Evolutionary conservation across 2,113 vertebrate species (phyloP), one percentile per base, ranked within the genome.

Genomic region (Dasypus novemcinctus): DNA sequence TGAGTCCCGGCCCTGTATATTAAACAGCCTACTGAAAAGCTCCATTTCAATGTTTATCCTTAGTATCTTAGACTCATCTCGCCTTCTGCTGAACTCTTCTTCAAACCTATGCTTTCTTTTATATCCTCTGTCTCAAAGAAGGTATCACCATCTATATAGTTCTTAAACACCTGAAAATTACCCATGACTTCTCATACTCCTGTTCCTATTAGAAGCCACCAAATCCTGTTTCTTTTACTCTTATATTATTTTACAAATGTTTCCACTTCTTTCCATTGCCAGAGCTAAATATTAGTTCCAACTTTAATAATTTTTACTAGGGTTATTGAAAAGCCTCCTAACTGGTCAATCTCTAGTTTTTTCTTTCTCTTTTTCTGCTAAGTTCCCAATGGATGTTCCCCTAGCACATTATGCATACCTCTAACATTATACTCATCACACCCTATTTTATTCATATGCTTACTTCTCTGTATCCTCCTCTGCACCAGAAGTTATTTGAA

Each of bases 161-260:
- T 64, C 20, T 75, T 87, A 87, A 82, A 74, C 74, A 87, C 13
- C 23, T 82, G 69, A 92, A 68, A 92, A 82, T 87, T 95, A 59
- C 69, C 52, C 38, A 9, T 54, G 18, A 66, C 23, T 54, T 27
- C 36, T 93, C 9, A 5, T 46, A 14, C n/a, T 88, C n/a, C 38
- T 36, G 0, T 38, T 87, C 17, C 36, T 87, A 12, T 64, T 54
- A 75, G 85, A 21, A 82, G 57, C 46, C 36, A 57, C 57, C 76
- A 88, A 72, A 80, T 82, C 59, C 57, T 81, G 23, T 89, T 29
- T 66, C 36, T 88, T 64, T 64, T 81, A 43, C 59, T 74, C 23
- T 12, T 18, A 80, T 64, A n/a, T 12, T 75, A 7, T 46, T n/a
- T 66, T 82, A 76, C 18, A 21, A 59, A 59, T 75, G 13, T 87